Conservation (phyloP, 2,797 vertebrate genomes). For the Oryzias sinensis region DNA sequence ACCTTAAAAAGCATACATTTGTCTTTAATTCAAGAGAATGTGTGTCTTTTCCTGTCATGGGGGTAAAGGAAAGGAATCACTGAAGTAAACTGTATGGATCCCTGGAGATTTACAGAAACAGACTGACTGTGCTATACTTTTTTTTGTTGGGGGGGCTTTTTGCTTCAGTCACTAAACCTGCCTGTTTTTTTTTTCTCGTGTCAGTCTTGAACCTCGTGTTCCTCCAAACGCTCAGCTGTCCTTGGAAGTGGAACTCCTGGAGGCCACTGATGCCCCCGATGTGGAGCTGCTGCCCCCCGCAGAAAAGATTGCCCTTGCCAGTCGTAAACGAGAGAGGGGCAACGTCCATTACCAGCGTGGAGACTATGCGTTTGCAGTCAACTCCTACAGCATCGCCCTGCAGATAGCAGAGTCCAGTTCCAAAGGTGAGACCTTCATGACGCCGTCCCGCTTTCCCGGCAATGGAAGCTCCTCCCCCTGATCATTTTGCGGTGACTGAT, state of each 20-base stretch:
- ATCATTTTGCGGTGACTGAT: neutral
- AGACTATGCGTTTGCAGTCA: constrained; percentile 90
- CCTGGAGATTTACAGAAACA: too few relatives aligned
- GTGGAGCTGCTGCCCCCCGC: constrained; percentile 85
- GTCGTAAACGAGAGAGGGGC: constrained; percentile 86
- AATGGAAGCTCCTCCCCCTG: too few relatives aligned
- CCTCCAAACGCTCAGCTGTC: constrained; percentile 79
- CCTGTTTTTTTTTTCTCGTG: neutral
- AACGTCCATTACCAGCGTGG: constrained; percentile 90
- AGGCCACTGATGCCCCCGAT: constrained; percentile 79
- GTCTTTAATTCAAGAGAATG: too few relatives aligned
- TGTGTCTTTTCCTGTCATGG: too few relatives aligned
- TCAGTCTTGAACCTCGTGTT: constrained; percentile 77
- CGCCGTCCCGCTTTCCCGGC: neutral
- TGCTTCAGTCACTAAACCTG: too few relatives aligned
- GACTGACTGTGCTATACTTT: too few relatives aligned
- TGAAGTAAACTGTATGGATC: too few relatives aligned
- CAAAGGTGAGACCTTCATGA: constrained; percentile 79
- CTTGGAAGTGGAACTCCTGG: constrained; percentile 86
- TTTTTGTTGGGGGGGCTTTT: too few relatives aligned
- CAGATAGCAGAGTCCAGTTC: constrained; percentile 87
- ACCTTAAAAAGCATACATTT: too few relatives aligned
- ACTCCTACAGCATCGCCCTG: constrained; percentile 91
- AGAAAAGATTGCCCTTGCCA: constrained; percentile 83
- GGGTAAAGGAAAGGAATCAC: too few relatives aligned